Conservation (phyloP, 64 coral and sea anemone genomes). For the Porites australiensis region DNA sequence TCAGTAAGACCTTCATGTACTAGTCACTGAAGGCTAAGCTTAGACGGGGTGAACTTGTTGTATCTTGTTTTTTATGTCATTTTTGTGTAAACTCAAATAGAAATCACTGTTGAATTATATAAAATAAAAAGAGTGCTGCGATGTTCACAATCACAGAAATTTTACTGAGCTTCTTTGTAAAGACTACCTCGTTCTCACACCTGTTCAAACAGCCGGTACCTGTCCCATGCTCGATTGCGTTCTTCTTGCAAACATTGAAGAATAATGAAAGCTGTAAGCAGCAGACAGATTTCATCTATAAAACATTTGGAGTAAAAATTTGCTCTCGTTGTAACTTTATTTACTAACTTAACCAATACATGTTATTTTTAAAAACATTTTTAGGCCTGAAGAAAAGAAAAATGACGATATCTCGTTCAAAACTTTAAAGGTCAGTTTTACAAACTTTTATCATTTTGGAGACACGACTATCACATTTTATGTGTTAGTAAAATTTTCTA, state of each 20-base stretch:
- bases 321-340: neutral
- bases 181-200: neutral
- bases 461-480: neutral
- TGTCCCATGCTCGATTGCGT: neutral
- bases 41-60: no score
- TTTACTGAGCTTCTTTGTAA: no score
- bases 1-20: no score
- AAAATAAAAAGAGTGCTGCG: no score
- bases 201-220: conserved; percentile 31
- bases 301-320: neutral
- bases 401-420: neutral
- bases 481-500: neutral
- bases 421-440: neutral
- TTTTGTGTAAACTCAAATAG: no score
- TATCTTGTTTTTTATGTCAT: no score
- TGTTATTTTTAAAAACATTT: neutral
- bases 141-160: no score
- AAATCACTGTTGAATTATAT: no score
- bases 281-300: neutral
- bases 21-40: no score
- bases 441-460: neutral
- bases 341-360: no score
- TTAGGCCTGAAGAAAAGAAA: neutral
- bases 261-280: neutral
- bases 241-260: neutral